Base-by-base conservation (phyloP, 2,113 vertebrate genomes). In the Tinamus guttatus region DNA sequence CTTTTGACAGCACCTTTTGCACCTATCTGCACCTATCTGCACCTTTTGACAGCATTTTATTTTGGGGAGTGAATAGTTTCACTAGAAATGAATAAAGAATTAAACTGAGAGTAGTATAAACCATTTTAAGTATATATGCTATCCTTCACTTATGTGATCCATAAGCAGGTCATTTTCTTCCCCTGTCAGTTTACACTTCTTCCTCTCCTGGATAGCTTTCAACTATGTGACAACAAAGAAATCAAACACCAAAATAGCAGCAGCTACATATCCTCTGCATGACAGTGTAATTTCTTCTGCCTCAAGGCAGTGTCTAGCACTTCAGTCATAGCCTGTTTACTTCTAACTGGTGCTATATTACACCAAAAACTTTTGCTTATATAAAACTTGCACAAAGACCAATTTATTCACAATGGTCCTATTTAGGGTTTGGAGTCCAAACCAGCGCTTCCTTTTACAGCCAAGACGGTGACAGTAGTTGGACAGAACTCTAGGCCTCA, bases 281-380 rank as follows among this genome's bases (percentile, higher is more conserved):
- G 98, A 99, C 99, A 99, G 98, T 98, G 98, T 99, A 99, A 99
- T 99, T 99, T 99, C 98, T 98, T 98, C 97, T 98, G 98, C 99
- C 99, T 98, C 96, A 96, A 98, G 98, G 99, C 99, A 96, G 98
- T 98, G 99, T 99, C 99, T 99, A 98, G 97, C 96, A 94, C 95
- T 96, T 98, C 98, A 99, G 98, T 99, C 98, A 99, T 98, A 98
- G 98, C 97, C 98, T 99, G 98, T 99, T 99, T 99, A 99, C 98
- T 99, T 98, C 98, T 98, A 98, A 98, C 97, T 98, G 97, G 98
- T 98, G 97, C 96, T 97, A 94, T 87, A 95, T 97, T 97, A 97
- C 95, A 96, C 88, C 88, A 95, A 90, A 94, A 91, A 95, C 93
- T 97, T 97, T 97, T 95, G 71, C 91, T 96, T 94, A 94, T 59